Percentiles rank a stretch among this genome's conserved stretches.
Conservation (phyloP, 2,888 invertebrate species). For the Chydorus sphaericus region DNA sequence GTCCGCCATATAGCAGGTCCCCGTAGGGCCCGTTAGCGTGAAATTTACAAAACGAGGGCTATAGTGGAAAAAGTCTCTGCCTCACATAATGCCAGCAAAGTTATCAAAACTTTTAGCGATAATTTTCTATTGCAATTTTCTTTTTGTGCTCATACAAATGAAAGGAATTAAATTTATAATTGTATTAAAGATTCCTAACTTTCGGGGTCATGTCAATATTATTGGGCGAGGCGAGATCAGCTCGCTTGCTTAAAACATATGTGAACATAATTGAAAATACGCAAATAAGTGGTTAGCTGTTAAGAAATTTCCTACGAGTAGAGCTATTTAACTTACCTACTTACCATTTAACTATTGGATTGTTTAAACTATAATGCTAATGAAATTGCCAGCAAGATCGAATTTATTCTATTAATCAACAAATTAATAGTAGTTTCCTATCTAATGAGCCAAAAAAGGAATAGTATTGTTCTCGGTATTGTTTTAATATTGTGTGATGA, state of each 20-base stretch:
- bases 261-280: too few species aligned
- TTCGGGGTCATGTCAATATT: slow-evolving; percentile 38
- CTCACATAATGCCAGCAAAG: slow-evolving; percentile 20
- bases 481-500: too few species aligned
- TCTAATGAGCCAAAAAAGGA: too few species aligned
- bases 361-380: neutral
- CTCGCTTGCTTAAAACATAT: too few species aligned
- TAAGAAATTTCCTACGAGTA: slow-evolving; percentile 37
- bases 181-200: slow-evolving; percentile 28
- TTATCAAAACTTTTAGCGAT: slow-evolving; percentile 23
- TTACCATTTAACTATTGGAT: slow-evolving; percentile 32
- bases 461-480: too few species aligned
- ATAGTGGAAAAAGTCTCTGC: slow-evolving; percentile 27
- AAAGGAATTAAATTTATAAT: neutral
- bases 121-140: slow-evolving; percentile 20
- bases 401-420: too few species aligned
- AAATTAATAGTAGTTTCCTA: too few species aligned
- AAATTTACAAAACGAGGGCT: slow-evolving; percentile 30
- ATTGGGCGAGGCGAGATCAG: slow-evolving; percentile 36
- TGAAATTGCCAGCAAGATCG: neutral
- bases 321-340: too few species aligned
- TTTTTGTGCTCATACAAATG: neutral
- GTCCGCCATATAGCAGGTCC: too few species aligned
- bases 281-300: slow-evolving; percentile 39
- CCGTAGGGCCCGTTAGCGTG: slow-evolving; percentile 30